Evolutionary conservation across 2,797 vertebrate genomes (phyloP), one percentile per base, ranked within the genome.

Genomic region (Chloroceryle amazona): DNA sequence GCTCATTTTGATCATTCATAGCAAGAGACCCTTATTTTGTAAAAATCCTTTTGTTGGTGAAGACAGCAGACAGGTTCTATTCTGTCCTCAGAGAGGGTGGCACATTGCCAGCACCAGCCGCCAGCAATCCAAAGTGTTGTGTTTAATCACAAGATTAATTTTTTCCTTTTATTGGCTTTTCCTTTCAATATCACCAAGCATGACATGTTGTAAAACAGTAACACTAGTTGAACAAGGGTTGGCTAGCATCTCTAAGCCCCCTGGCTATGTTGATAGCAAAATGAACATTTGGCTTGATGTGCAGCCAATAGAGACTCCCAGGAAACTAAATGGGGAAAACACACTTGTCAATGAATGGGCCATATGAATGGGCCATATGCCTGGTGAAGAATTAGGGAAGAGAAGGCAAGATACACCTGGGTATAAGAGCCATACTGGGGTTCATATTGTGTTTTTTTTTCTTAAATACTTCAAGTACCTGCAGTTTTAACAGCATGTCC

Each of bases 131-230:
- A 20, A 73, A 95, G 84, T 51, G 78, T 71, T 91, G 81, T 68
- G 67, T 89, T 95, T 95, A 96, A 97, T 97, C 91, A 81, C 90
- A 88, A 85, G 93, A 96, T 97, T 96, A 95, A 89, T 96, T 97
- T 95, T 95, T 96, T 92, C 86, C 81, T 93, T 95, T 95, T 95
- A 83, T 84, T 97, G 94, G 84, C 88, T 97, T 96, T 94, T 91
- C 68, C 74, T 95, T 94, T 96, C 79, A 87, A 0, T 90, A 82
- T 82, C 72, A 84, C 91, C 80, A 89, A 96, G 94, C 90, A 67
- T 96, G 96, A 94, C 93, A 92, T 93, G 94, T 94, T 97, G 79
- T 91, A 81, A 95, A 96, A 95, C 94, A 92, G 90, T 81, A 94
- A 62, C 81, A 61, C 79, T 70, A 73, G 81, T 95, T 97, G 89